Conservation (phyloP, 2,797 vertebrate genomes). For the Tapera naevia region DNA sequence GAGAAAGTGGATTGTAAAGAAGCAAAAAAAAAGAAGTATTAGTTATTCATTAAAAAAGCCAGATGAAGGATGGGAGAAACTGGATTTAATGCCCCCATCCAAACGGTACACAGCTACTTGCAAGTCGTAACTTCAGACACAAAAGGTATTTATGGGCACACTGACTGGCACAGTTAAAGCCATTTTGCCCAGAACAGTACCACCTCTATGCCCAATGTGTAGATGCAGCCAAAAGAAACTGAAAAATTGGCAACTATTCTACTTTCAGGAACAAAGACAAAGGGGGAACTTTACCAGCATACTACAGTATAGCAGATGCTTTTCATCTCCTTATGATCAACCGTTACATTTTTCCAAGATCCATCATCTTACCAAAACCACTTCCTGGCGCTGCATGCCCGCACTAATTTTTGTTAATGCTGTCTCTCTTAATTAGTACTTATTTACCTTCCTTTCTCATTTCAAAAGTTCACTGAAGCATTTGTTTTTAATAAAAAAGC, state of each 20-base stretch:
- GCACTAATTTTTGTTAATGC: neutral
- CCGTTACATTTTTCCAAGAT: neutral
- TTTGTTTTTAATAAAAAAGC: slow-evolving; percentile 39
- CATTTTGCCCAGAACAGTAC: neutral
- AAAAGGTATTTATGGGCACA: neutral
- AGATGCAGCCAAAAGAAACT: neutral
- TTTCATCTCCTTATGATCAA: neutral
- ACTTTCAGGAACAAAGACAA: neutral
- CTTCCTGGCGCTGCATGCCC: neutral
- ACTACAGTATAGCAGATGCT: neutral
- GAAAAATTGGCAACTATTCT: neutral
- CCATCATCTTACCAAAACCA: neutral
- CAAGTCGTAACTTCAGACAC: neutral
- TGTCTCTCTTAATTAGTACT: neutral
- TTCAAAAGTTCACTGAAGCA: neutral
- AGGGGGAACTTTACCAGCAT: neutral
- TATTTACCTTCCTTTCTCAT: neutral
- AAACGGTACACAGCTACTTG: neutral
- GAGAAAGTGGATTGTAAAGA: neutral
- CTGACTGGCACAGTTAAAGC: neutral
- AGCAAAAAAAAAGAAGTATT: neutral
- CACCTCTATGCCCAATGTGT: neutral
- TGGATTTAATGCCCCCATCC: neutral
- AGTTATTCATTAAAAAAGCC: neutral
- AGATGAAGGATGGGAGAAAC: neutral